phyloP scores from a whole-genome alignment of 2,888 invertebrate species.

The Chaitophorus viminalis region DNA sequence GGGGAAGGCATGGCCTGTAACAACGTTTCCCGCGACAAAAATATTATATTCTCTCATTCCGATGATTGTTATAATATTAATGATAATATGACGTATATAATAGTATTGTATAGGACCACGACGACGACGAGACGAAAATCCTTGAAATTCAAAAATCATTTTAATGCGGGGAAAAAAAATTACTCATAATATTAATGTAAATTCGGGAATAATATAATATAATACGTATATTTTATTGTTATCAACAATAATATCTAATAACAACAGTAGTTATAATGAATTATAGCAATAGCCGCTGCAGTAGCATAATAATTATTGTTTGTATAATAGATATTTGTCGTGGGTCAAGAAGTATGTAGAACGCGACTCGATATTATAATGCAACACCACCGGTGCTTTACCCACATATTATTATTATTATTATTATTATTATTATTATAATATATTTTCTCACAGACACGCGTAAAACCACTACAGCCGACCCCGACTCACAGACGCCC shows the following conservation, averaged over 20 bases:
- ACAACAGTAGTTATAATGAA: background rate
- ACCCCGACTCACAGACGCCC: background rate
- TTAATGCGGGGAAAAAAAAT: background rate
- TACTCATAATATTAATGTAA: background rate
- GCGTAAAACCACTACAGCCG: background rate
- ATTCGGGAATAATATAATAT: background rate
- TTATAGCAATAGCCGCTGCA: background rate
- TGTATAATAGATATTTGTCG: slow-evolving; percentile 27
- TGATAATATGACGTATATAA: background rate
- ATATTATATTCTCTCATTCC: no score
- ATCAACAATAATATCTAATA: background rate
- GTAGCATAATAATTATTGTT: background rate
- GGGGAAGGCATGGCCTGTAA: background rate
- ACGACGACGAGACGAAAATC: slow-evolving; percentile 24
- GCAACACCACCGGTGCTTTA: background rate
- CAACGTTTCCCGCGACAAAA: background rate
- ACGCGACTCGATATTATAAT: slow-evolving; percentile 8
- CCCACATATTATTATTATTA: no score
- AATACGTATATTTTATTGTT: slow-evolving; percentile 36
- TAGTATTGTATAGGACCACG: background rate
- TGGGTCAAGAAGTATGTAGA: slow-evolving; percentile 29
- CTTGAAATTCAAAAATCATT: background rate
- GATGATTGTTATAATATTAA: background rate
- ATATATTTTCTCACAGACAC: slow-evolving; percentile 15
- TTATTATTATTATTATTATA: background rate